These are phyloP conservation scores for Carposina sasakii DNA, from an alignment of 1,140 invertebrate species.

Conservation along the genomic window DNA sequence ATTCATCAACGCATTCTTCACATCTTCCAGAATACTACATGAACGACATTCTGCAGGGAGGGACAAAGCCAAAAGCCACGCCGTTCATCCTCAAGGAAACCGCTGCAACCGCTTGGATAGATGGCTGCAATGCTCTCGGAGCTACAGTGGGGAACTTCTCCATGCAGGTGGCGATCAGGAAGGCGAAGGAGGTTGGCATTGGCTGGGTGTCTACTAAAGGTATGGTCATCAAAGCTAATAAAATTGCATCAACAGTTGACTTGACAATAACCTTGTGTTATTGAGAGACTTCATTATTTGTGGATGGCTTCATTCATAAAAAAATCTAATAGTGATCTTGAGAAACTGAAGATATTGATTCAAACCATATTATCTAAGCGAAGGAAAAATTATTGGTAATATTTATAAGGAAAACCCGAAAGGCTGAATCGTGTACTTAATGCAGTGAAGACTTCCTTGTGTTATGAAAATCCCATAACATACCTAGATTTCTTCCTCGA, in stretches of 20 bases:
- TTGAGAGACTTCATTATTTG: not conserved
- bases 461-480: no score
- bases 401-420: no score
- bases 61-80: slow-evolving; percentile 65
- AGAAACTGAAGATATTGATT: no score
- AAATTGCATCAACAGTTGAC: not conserved
- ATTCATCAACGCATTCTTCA: not conserved
- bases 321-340: no score
- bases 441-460: no score
- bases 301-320: no score
- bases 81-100: slow-evolving; percentile 82
- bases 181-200: slow-evolving; percentile 88
- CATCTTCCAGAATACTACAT: slow-evolving; percentile 76
- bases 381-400: no score
- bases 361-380: no score
- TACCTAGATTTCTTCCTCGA: no score
- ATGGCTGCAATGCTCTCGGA: slow-evolving; percentile 87
- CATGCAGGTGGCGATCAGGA: slow-evolving; percentile 91
- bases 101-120: slow-evolving; percentile 85
- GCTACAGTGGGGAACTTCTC: slow-evolving; percentile 92
- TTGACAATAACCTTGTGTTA: not conserved
- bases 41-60: slow-evolving; percentile 73
- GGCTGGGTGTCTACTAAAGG: slow-evolving; percentile 88
- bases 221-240: slow-evolving; percentile 18
- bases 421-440: no score